These are phyloP conservation scores for Erebia palarica DNA, from an alignment of 2,888 invertebrate genomes.

Conservation along the genomic window DNA sequence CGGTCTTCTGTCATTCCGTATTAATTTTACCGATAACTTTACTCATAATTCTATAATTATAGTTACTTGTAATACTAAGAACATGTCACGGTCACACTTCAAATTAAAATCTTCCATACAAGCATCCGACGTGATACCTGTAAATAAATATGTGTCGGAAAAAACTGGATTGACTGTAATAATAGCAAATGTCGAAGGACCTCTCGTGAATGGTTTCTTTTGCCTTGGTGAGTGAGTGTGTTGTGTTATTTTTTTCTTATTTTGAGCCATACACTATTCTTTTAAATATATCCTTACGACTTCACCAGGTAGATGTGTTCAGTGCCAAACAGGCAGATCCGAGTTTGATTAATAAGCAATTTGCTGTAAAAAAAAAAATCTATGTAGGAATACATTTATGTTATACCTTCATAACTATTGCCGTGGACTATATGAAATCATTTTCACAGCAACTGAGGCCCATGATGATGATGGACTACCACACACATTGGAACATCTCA, in stretches of 20 bases:
- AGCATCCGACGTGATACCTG: conserved; percentile 88
- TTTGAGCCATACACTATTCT: not conserved
- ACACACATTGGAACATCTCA: conserved; percentile 95
- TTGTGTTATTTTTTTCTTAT: not conserved
- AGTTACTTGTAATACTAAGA: not conserved
- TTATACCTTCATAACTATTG: no score
- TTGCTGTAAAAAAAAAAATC: no score
- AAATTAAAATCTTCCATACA: conserved; percentile 83
- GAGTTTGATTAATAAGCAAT: no score
- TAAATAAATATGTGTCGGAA: conserved; percentile 90
- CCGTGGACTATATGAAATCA: not conserved
- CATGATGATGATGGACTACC: conserved; percentile 96
- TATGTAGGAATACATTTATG: no score
- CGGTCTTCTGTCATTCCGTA: no score
- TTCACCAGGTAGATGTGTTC: no score
- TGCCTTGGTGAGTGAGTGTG: conserved; percentile 86
- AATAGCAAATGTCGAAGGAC: conserved; percentile 93
- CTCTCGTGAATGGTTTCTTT: conserved; percentile 93
- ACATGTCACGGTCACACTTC: conserved; percentile 65
- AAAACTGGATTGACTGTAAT: conserved; percentile 91
- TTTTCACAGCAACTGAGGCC: conserved; percentile 90
- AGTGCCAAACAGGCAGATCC: no score
- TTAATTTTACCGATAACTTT: no score
- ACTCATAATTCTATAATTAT: no score
- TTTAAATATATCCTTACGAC: no score